Conservation (phyloP, 2,797 vertebrate genomes). For the Rhinichthys osculus region DNA sequence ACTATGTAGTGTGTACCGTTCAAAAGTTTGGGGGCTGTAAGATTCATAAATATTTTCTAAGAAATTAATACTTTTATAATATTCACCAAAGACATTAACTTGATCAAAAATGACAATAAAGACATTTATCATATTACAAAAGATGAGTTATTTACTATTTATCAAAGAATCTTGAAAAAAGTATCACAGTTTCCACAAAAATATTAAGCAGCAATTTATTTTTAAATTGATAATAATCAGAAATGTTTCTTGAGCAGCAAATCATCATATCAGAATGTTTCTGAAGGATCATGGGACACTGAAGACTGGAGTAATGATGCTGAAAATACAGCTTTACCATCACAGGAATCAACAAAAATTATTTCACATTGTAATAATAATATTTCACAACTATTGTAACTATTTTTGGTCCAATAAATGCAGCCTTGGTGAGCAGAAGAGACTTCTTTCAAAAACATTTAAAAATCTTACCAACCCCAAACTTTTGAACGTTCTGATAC, state of each 20-base stretch:
- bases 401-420: background rate
- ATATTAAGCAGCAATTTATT: background rate
- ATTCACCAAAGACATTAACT: background rate
- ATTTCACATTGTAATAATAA: background rate
- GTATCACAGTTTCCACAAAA: background rate
- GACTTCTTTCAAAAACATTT: background rate
- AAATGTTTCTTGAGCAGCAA: background rate
- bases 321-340: background rate
- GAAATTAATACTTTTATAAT: too few species aligned
- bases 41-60: too few species aligned
- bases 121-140: background rate
- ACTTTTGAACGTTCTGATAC: background rate
- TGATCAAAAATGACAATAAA: background rate
- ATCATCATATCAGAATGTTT: background rate
- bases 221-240: background rate
- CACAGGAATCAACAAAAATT: background rate
- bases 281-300: background rate
- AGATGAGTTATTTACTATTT: background rate
- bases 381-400: background rate
- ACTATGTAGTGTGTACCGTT: too few species aligned
- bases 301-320: background rate
- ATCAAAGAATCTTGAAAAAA: background rate
- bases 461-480: background rate
- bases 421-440: background rate
- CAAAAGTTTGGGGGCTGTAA: too few species aligned